Percentiles rank a stretch among this genome's conserved stretches.
These are phyloP conservation scores for Sitta europaea DNA, from an alignment of 2,113 vertebrate species.

Conservation along the genomic window DNA sequence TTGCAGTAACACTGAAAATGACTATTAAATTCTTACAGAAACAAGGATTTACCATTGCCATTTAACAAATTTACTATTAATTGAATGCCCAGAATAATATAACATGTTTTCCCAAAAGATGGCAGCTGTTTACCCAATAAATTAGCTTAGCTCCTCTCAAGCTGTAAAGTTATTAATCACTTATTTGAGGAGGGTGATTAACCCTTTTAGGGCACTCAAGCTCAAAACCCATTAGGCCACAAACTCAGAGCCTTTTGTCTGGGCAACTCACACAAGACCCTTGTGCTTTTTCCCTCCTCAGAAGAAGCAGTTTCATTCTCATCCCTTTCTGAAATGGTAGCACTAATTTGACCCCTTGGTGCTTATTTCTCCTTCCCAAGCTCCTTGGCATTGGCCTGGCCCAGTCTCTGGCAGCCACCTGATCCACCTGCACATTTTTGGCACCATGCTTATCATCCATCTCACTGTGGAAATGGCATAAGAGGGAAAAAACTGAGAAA, in stretches of 20 bases:
- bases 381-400: background rate
- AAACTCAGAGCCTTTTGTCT: background rate
- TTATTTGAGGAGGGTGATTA: background rate
- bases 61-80: background rate
- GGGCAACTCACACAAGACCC: rapidly evolving
- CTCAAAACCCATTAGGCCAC: background rate
- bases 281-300: background rate
- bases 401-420: background rate
- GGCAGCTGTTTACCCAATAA: background rate
- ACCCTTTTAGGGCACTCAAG: background rate
- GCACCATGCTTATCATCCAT: background rate
- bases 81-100: background rate
- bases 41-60: background rate
- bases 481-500: background rate
- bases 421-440: background rate
- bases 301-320: background rate
- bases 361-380: background rate
- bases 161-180: background rate
- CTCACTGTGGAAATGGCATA: background rate
- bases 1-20: background rate
- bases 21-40: background rate
- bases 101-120: background rate
- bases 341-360: background rate
- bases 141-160: background rate
- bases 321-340: background rate